phyloP scores from a whole-genome alignment of 1,140 invertebrate species.

The Ostrea denselamellosa region DNA sequence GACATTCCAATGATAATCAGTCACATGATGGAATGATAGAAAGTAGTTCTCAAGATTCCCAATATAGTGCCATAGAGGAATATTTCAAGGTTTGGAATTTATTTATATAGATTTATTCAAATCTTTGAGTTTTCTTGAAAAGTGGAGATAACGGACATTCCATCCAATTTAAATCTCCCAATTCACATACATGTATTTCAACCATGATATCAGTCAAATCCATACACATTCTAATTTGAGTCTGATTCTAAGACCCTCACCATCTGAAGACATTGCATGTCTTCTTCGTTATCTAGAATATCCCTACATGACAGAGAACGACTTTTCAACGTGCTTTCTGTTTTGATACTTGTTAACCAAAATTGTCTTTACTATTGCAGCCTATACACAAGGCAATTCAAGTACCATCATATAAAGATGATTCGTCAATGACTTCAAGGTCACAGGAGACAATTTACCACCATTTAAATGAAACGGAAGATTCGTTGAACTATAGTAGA shows the following conservation, averaged over 20 bases:
- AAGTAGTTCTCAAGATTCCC: neutral
- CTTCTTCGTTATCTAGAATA: neutral
- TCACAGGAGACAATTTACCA: neutral
- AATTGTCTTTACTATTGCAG: neutral
- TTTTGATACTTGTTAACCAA: neutral
- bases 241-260: neutral
- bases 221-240: neutral
- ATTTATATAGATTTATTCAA: no score
- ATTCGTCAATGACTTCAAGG: neutral
- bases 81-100: neutral
- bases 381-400: neutral
- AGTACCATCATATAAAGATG: neutral
- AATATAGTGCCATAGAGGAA: neutral
- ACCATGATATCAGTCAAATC: neutral
- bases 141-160: neutral
- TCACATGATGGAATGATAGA: neutral
- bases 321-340: neutral
- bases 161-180: neutral
- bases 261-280: neutral
- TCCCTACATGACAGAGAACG: neutral
- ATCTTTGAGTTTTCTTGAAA: neutral
- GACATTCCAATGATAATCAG: neutral
- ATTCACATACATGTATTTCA: neutral
- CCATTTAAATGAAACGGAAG: neutral
- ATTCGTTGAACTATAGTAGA: neutral